Conservation (phyloP, 1,140 invertebrate species). For the Drosophila asahinai region DNA sequence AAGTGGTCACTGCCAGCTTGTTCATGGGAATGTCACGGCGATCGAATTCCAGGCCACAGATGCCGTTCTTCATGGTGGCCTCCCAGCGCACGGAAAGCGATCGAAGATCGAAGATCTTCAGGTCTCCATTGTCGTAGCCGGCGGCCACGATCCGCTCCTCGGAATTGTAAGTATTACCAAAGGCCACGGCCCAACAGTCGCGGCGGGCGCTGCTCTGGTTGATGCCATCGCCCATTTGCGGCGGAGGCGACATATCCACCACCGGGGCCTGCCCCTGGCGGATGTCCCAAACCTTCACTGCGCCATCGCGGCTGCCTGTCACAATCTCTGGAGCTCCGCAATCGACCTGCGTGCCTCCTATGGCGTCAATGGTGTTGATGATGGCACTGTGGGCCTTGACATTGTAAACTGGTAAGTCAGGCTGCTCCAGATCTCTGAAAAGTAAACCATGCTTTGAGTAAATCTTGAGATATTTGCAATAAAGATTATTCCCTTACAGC, state of each 20-base stretch:
- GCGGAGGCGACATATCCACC: conserved; percentile 92
- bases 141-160: conserved; percentile 94
- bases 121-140: conserved; percentile 98
- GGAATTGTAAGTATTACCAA: conserved; percentile 95
- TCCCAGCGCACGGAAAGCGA: conserved; percentile 95
- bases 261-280: conserved; percentile 95
- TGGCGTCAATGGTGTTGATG: conserved; percentile 96
- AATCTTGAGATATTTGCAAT: neutral
- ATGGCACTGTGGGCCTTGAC: conserved; percentile 94
- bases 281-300: conserved; percentile 98
- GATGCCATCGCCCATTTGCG: conserved; percentile 87
- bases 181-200: conserved; percentile 95
- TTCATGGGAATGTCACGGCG: conserved; percentile 98
- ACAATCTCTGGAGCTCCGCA: conserved; percentile 97
- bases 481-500: conserved; percentile 87
- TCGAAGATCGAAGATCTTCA: conserved; percentile 97
- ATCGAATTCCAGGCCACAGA: conserved; percentile 96
- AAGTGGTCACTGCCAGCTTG: conserved; percentile 95
- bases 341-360: conserved; percentile 93
- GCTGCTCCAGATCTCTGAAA: conserved; percentile 93
- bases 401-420: conserved; percentile 90
- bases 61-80: conserved; percentile 96
- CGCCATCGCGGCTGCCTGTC: conserved; percentile 96
- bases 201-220: conserved; percentile 86
- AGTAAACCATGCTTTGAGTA: conserved; percentile 22